phyloP scores from a whole-genome alignment of 2,113 vertebrate species.

The Esox niger region DNA sequence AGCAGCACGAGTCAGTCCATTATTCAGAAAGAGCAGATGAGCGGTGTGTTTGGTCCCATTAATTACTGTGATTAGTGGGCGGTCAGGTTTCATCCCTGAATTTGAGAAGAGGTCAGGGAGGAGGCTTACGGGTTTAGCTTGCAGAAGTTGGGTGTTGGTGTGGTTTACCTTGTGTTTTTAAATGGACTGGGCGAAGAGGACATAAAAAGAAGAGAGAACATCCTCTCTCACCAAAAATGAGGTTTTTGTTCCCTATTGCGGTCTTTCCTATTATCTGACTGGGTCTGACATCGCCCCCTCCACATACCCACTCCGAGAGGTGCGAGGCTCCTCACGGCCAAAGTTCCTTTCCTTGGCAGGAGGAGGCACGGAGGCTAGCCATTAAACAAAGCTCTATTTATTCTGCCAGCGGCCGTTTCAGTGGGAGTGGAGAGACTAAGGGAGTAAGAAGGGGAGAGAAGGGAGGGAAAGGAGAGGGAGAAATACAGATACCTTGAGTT shows the following conservation, averaged over 20 bases:
- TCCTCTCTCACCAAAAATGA: not conserved
- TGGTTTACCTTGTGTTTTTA: too few relatives aligned
- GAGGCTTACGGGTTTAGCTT: not conserved
- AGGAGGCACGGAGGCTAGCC: not conserved
- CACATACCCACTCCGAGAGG: not conserved
- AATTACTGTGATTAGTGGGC: slow-evolving; percentile 33
- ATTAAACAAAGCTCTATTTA: not conserved
- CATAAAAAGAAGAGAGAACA: too few relatives aligned
- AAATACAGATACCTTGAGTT: not conserved
- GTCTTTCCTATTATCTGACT: not conserved
- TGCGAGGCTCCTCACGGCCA: not conserved
- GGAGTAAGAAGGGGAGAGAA: not conserved
- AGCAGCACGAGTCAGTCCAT: slow-evolving; percentile 16
- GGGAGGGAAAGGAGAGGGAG: not conserved
- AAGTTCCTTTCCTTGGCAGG: not conserved
- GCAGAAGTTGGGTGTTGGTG: not conserved
- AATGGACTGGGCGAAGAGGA: too few relatives aligned
- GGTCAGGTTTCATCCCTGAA: slow-evolving; percentile 17
- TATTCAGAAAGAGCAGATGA: slow-evolving; percentile 29
- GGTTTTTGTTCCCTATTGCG: not conserved
- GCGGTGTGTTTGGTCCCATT: slow-evolving; percentile 25
- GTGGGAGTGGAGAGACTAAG: not conserved
- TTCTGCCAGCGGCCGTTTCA: not conserved
- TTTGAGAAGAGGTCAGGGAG: not conserved
- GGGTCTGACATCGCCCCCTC: not conserved